Conservation (phyloP, 2,113 vertebrate species). For the Bambusicola thoracicus region DNA sequence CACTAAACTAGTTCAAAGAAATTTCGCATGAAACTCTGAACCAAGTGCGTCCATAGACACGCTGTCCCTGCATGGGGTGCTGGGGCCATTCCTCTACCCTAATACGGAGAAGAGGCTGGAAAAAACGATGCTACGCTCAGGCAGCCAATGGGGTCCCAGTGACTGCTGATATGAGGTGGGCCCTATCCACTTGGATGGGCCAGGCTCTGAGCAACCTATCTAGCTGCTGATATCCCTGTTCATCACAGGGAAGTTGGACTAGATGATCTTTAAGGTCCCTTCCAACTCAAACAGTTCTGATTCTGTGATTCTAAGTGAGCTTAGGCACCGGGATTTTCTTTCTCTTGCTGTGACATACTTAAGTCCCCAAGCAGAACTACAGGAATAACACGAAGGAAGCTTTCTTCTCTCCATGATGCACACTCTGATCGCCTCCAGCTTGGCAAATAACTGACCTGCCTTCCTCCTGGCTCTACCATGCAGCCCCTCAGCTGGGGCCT, state of each 20-base stretch:
- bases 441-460: not conserved
- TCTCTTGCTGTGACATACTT: accelerated
- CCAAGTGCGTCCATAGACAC: not conserved
- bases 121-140: not conserved
- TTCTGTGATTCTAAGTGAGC: not conserved
- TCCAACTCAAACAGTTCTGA: too few species aligned
- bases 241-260: too few species aligned
- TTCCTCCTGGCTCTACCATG: accelerated
- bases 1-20: not conserved
- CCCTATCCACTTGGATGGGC: too few species aligned
- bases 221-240: too few species aligned
- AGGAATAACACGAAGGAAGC: not conserved
- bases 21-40: not conserved
- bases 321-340: not conserved
- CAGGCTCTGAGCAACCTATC: too few species aligned
- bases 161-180: too few species aligned
- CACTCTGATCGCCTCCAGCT: not conserved
- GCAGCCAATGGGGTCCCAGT: too few species aligned
- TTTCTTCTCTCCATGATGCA: not conserved
- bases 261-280: too few species aligned
- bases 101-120: accelerated
- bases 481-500: not conserved
- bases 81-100: not conserved
- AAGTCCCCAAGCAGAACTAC: not conserved
- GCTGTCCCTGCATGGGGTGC: not conserved